Conservation (phyloP, 2,113 vertebrate genomes). For the Erinaceus europaeus region DNA sequence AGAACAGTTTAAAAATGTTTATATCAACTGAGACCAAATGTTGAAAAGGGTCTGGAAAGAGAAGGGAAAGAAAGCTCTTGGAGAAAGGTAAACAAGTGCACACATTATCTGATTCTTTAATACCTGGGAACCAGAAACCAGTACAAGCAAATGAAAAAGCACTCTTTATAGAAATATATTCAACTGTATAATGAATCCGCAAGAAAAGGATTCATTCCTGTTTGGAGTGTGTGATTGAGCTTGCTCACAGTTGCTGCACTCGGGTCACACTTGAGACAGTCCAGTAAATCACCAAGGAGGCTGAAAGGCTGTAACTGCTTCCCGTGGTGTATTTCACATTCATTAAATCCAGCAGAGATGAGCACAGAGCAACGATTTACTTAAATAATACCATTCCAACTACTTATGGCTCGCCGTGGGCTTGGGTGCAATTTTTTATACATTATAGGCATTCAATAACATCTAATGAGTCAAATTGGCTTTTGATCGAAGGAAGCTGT, state of each 20-base stretch:
- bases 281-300: background rate
- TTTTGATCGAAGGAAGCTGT: background rate
- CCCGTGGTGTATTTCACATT: background rate
- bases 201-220: background rate
- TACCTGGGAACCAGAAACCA: slow-evolving; percentile 23
- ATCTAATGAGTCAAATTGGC: background rate
- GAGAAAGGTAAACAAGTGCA: too few species aligned
- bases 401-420: background rate
- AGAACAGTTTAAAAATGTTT: slow-evolving; percentile 36
- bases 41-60: slow-evolving; percentile 28
- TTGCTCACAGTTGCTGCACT: background rate
- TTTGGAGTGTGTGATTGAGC: background rate
- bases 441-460: background rate
- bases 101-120: background rate
- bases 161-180: too few species aligned
- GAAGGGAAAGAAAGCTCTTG: background rate
- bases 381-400: background rate
- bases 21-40: slow-evolving; percentile 41
- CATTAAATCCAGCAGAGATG: background rate
- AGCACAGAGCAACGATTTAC: background rate
- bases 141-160: too few species aligned
- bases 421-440: background rate
- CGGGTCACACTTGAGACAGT: background rate
- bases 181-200: slow-evolving; percentile 33
- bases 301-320: background rate